Base-by-base conservation (phyloP, 2,113 vertebrate species). In the Scomber colias region DNA sequence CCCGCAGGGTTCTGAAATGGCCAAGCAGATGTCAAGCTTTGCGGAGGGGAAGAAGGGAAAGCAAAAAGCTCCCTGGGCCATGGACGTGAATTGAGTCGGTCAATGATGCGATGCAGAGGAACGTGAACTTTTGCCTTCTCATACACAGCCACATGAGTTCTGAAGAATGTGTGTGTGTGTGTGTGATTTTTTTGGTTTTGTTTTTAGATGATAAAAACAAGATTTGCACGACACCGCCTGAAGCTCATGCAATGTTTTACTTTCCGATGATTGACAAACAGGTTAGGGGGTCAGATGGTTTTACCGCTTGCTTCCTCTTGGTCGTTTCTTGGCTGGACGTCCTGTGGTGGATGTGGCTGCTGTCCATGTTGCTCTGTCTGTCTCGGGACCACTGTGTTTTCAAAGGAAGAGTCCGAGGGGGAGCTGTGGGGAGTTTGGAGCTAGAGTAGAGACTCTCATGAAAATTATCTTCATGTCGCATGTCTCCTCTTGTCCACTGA, bases 271-370 rank as follows among this genome's bases (percentile, higher is more conserved):
- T 76, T 84, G 86, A 92, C 88, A 85, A 78, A 92, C 82, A 87
- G 90, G 86, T 89, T 88, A 59, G 82, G 60, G 60, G 76, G 86
- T 88, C 88, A 81, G 91, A 73, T 87, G 79, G 8, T 79, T 93
- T 94, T 96, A 96, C 95, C 95, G 92, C 94, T 91, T 91, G 92
- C 92, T 94, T 95, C 92, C 91, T 93, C 92, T 91, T 93, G 84
- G 91, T 61, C 49, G 90, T 59, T 77, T 95, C 94, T 89, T 94
- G 92, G 85, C 76, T 54, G 75, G 87, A 59, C 50, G 19, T 90
- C 90, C 92, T 86, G 92, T 92, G 80, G 88, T 93, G 93, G 85
- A 90, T 85, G 86, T 94, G 90, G 89, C 92, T 91, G 86, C 53
- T 87, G 87, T 96, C 94, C 67, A 72, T 19, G 60, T 86, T 93